Conservation (phyloP, 1,140 invertebrate species). For the Palaemon carinicauda region DNA sequence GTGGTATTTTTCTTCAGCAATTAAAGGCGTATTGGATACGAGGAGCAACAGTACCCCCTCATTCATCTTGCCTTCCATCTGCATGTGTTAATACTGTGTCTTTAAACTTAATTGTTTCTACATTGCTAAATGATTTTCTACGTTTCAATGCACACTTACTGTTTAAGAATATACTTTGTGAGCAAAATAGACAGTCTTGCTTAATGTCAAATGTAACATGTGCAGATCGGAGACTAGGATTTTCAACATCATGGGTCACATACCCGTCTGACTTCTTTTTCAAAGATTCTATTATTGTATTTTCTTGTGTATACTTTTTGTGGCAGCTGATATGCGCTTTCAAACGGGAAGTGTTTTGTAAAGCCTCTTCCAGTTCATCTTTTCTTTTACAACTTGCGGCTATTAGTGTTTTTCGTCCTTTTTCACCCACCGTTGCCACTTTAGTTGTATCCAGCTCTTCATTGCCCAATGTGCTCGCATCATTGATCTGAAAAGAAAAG, state of each 20-base stretch:
- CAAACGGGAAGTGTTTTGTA: too few relatives aligned
- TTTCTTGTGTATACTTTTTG: neutral
- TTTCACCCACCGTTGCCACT: too few relatives aligned
- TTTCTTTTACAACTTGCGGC: too few relatives aligned
- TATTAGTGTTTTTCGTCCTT: too few relatives aligned
- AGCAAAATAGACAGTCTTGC: neutral
- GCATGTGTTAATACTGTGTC: neutral
- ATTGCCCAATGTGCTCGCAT: too few relatives aligned
- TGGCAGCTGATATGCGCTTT: neutral
- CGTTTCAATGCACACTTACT: neutral
- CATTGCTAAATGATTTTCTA: neutral
- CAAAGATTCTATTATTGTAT: neutral
- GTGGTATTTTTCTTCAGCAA: conserved; percentile 19
- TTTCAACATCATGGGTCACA: neutral
- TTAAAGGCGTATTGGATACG: neutral
- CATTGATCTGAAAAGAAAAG: too few relatives aligned
- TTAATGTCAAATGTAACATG: neutral
- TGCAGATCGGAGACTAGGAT: neutral
- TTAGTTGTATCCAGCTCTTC: too few relatives aligned
- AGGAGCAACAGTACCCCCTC: neutral
- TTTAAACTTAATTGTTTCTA: neutral
- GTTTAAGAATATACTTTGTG: neutral
- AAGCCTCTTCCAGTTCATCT: too few relatives aligned
- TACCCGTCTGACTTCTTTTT: neutral
- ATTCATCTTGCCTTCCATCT: neutral